Base-by-base conservation (phyloP, 1,140 invertebrate genomes). In the Ephestia elutella region DNA sequence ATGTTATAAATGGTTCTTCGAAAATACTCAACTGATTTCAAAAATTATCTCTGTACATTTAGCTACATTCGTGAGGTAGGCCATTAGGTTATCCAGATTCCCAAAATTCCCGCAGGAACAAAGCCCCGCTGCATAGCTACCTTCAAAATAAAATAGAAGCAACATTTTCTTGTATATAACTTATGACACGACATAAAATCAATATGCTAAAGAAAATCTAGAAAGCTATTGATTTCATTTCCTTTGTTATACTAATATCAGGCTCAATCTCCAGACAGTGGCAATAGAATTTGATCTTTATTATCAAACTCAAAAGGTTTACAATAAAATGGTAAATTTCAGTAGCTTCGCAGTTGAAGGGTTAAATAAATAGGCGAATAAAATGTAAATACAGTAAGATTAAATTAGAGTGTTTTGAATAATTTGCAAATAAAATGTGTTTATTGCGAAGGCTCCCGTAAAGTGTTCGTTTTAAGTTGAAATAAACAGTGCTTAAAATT, bases 371-470 rank as follows among this genome's bases (percentile, higher is more conserved):
- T 17, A 44, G 38, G 38, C 38, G 38, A 44, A 44, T 44, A 44
- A 44, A 44, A 44, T 44, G 38, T 44, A 44, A 44, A 44, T 44
- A 44, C 38, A 44, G 38, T 15, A 44, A 44, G 38, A 44, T 44
- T 44, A 44, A 44, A 44, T 44, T 15, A 44, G 38, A 44, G 38
- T 44, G 38, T 5, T 44, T 17, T n/a, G 38, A 44, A 44, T 44
- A 44, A 44, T 44, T 44, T 44, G 38, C 28, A 17, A 38, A 35
- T 49, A 56, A 63, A 60, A 66, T 66, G 60, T 57, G 58, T 38
- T 44, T 54, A 59, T 32, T 7, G 30, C 30, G 30, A 32, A 10
- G 30, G 30, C 11, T 32, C 30, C 9, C 30, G 30, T 32, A 32
- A 32, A 32, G 4, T 32, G 30, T 32, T 7, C 30, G 11, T 32